A percentile compares a stretch with the other conserved stretches of the same genome.
These are phyloP conservation scores for Netelia melanura DNA, from an alignment of 2,888 invertebrate genomes.

Conservation along the genomic window DNA sequence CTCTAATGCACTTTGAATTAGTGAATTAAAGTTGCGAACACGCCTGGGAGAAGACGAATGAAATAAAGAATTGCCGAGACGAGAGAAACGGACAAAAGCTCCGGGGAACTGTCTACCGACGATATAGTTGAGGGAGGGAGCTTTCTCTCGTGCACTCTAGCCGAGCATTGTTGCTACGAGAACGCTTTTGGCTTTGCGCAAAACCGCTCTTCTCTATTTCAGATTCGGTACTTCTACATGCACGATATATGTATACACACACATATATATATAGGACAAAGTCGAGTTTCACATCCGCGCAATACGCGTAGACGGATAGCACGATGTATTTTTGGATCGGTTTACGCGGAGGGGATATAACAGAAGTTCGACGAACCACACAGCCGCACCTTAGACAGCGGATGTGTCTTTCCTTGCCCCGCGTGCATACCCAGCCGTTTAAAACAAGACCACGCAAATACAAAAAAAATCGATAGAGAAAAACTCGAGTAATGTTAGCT, in stretches of 20 bases:
- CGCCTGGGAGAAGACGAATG: slow-evolving; percentile 37
- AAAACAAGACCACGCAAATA: slow-evolving; percentile 29
- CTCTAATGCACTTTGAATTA: slow-evolving; percentile 46
- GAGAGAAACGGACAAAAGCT: slow-evolving; percentile 50
- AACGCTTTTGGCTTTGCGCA: slow-evolving; percentile 18
- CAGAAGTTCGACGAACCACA: slow-evolving; percentile 38
- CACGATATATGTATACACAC: neutral
- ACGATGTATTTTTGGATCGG: slow-evolving; percentile 42
- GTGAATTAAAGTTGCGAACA: slow-evolving; percentile 40
- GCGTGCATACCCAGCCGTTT: neutral
- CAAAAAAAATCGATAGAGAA: slow-evolving; percentile 54
- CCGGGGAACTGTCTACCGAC: slow-evolving; percentile 25
- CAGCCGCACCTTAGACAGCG: slow-evolving; percentile 10
- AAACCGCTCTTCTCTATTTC: slow-evolving; percentile 15
- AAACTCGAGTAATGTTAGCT: slow-evolving; percentile 53
- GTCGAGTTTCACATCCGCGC: slow-evolving; percentile 3
- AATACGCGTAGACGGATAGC: slow-evolving; percentile 30
- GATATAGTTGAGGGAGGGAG: slow-evolving; percentile 1
- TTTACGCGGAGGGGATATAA: neutral
- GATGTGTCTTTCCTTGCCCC: slow-evolving; percentile 5
- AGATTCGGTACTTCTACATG: neutral
- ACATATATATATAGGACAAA: neutral
- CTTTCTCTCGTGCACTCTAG: slow-evolving; percentile 1
- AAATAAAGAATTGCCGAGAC: slow-evolving; percentile 42
- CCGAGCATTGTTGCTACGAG: slow-evolving; percentile 39